Conservation (phyloP, 2,797 vertebrate species). For the Falco novaeseelandiae region DNA sequence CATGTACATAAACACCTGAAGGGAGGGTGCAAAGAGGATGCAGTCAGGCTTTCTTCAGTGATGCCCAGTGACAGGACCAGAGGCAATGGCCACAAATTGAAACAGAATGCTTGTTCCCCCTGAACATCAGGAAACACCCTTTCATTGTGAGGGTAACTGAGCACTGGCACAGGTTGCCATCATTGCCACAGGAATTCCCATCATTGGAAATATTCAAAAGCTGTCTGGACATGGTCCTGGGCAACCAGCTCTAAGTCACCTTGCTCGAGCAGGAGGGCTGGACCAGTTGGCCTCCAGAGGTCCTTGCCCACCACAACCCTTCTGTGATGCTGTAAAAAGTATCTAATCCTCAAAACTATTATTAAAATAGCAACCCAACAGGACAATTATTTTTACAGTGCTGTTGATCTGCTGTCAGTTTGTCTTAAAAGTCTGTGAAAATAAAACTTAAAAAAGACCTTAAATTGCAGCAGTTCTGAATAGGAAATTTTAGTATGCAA, state of each 20-base stretch:
- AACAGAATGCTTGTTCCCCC: too few relatives aligned
- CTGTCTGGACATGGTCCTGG: neutral
- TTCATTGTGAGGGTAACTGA: too few relatives aligned
- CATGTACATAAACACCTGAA: neutral
- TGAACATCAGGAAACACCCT: too few relatives aligned
- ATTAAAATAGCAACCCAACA: neutral
- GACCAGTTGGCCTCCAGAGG: neutral
- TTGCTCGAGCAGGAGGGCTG: neutral
- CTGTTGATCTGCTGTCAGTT: neutral
- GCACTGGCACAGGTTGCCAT: too few relatives aligned
- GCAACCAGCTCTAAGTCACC: neutral
- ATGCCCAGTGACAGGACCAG: too few relatives aligned
- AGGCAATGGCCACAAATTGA: too few relatives aligned
- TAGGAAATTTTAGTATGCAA: neutral
- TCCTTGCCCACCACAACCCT: neutral
- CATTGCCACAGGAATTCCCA: too few relatives aligned
- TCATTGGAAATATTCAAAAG: too few relatives aligned
- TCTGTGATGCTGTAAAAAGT: neutral
- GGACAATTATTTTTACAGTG: neutral
- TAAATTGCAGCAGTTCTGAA: neutral
- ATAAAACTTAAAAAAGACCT: neutral
- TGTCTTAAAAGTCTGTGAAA: neutral
- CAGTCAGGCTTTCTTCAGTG: too few relatives aligned
- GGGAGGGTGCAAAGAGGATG: neutral
- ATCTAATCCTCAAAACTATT: neutral